Percentiles rank a stretch among this genome's conserved stretches.
Conservation (phyloP, 2,888 invertebrate genomes). For the Crossocerus cetratus region DNA sequence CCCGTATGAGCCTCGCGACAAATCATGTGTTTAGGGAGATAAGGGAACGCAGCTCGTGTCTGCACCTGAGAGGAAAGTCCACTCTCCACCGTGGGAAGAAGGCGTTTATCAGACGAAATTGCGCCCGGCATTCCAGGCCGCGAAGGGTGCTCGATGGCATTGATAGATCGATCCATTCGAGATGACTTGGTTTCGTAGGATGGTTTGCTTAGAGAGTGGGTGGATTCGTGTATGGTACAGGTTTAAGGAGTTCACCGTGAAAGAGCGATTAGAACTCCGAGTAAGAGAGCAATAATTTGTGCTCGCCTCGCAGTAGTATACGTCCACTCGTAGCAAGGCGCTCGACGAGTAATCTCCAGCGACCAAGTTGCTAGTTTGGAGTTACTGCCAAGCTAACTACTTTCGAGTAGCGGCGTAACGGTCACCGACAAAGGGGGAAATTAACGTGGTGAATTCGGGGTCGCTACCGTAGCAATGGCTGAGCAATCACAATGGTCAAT, state of each 20-base stretch:
- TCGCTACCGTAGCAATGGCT: slow-evolving; percentile 52
- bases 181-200: no score
- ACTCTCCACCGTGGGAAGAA: slow-evolving; percentile 46
- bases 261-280: no score
- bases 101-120: slow-evolving; percentile 34
- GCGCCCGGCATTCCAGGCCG: slow-evolving; percentile 39
- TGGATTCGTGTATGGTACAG: no score
- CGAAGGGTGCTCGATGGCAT: no score
- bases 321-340: slow-evolving; percentile 26
- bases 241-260: no score
- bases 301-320: no score
- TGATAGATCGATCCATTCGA: no score
- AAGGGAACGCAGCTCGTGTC: neutral
- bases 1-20: neutral
- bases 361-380: slow-evolving; percentile 29
- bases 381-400: slow-evolving; percentile 39
- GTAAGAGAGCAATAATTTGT: no score
- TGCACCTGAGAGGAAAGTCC: neutral
- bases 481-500: slow-evolving; percentile 51
- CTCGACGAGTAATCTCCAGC: neutral
- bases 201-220: no score
- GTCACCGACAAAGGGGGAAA: slow-evolving; percentile 49
- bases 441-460: slow-evolving; percentile 25
- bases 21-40: slow-evolving; percentile 5
- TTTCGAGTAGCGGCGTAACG: slow-evolving; percentile 51